Percentiles rank a stretch among this genome's conserved stretches.
Conservation (phyloP, 2,113 vertebrate genomes). For the human region GRCh38 chr11:76141001-76141500, state of each 20-base stretch:
- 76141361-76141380: slow-evolving; percentile 95
- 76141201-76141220: slow-evolving; percentile 98
- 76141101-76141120: slow-evolving; percentile 78
- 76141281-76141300: slow-evolving; percentile 94
- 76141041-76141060: background rate
- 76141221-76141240: slow-evolving; percentile 92
- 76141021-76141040: slow-evolving; percentile 62
- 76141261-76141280: slow-evolving; percentile 95
- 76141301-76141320: slow-evolving; percentile 97
- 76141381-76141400: slow-evolving; percentile 95
- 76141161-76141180: background rate
- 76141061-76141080: slow-evolving; percentile 38
- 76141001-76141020: slow-evolving; percentile 61
- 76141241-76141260: slow-evolving; percentile 86
- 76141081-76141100: slow-evolving; percentile 73
- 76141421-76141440: slow-evolving; percentile 9
- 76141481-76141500: slow-evolving; percentile 86
- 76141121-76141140: slow-evolving; percentile 13
- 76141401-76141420: slow-evolving; percentile 91
- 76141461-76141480: slow-evolving; percentile 88
- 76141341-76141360: slow-evolving; percentile 96
- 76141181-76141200: slow-evolving; percentile 88
- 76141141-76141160: background rate
- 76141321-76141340: slow-evolving; percentile 98
- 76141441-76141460: slow-evolving; percentile 32